Evolutionary conservation across 2,888 invertebrate genomes (phyloP).

Genomic region (Acanthosepion esculentum): DNA sequence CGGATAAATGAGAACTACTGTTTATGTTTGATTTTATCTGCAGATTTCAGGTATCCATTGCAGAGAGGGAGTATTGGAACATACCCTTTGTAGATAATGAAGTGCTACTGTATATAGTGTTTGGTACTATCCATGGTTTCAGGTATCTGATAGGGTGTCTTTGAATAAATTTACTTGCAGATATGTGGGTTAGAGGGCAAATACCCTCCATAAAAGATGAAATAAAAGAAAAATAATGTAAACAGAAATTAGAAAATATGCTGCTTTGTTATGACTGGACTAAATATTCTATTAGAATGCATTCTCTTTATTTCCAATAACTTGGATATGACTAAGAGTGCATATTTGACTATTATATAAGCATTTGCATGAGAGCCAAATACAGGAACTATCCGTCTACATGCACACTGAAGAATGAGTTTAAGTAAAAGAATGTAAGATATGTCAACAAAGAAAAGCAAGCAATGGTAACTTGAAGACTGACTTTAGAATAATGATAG

Average conservation of each 20-base stretch:
- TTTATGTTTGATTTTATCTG: no score
- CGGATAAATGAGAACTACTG: no score
- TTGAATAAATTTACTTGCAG: no score
- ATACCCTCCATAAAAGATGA: no score
- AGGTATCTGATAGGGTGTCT: no score
- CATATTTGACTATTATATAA: constrained; percentile 4
- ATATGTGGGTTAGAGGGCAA: no score
- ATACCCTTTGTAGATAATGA: no score
- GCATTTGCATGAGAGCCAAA: neutral
- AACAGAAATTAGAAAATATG: neutral
- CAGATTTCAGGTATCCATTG: no score
- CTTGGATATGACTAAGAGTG: neutral
- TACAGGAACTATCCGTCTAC: neutral
- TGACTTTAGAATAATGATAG: constrained; percentile 13
- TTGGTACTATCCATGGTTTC: no score
- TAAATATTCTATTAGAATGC: no score
- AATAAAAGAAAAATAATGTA: neutral
- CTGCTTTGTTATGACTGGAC: neutral
- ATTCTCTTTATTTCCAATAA: neutral
- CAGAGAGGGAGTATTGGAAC: no score
- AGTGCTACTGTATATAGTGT: no score
- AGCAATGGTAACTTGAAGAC: neutral
- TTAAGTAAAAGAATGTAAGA: neutral
- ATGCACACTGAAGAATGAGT: neutral
- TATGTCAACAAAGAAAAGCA: constrained; percentile 11